Conservation (phyloP, 1,140 invertebrate species). For the Platorchestia sp. region DNA sequence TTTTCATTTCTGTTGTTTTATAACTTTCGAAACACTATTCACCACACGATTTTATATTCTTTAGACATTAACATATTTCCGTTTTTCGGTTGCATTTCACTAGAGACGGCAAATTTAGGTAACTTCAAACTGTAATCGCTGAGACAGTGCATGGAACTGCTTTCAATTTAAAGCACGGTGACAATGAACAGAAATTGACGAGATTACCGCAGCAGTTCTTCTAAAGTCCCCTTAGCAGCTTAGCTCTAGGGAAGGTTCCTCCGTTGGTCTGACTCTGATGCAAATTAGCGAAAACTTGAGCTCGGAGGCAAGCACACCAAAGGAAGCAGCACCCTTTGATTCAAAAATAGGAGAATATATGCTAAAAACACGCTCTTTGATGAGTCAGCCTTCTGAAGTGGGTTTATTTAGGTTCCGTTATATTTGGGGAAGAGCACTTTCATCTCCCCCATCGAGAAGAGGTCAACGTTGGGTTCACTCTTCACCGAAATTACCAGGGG, state of each 20-base stretch:
- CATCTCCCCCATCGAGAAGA: not conserved
- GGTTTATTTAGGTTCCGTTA: conserved; percentile 31
- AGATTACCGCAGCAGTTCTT: not conserved
- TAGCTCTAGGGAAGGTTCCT: not conserved
- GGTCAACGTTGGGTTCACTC: not conserved
- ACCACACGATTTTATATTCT: too few relatives aligned
- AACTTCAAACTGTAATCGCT: not conserved
- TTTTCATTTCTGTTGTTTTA: too few relatives aligned
- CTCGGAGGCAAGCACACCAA: conserved; percentile 4
- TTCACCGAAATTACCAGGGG: not conserved
- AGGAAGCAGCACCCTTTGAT: not conserved
- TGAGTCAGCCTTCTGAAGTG: conserved; percentile 28
- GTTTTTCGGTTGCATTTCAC: too few relatives aligned
- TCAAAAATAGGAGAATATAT: conserved; percentile 28
- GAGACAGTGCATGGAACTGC: not conserved
- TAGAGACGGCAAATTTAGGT: too few relatives aligned
- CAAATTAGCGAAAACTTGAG: conserved; percentile 44
- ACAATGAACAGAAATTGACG: not conserved
- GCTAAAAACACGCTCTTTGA: conserved; percentile 46
- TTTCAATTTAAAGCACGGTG: not conserved
- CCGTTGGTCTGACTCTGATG: not conserved
- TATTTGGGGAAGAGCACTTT: conserved; percentile 46
- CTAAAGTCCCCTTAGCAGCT: not conserved
- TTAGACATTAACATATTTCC: too few relatives aligned
- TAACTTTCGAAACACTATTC: too few relatives aligned